Base-by-base conservation (phyloP, 2,797 vertebrate species). In the Danio tinwini region DNA sequence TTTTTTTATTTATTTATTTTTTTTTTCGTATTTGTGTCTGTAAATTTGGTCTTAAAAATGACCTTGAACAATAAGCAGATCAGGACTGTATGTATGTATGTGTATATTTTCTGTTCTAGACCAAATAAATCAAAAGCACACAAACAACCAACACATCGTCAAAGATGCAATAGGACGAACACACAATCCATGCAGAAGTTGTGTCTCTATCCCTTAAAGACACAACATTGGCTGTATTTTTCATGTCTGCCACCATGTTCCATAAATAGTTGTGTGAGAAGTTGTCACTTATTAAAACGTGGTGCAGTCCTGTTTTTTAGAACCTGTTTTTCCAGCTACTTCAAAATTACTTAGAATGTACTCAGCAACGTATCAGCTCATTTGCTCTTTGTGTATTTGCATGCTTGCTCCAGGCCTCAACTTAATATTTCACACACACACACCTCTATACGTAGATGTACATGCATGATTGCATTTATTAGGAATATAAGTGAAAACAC, bases 281-380 rank as follows among this genome's bases (percentile, higher is more conserved):
- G 6, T 55, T 37, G 5, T 7, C 67, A 37, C 29, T 29, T 29
- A 29, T 37, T 39, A 13, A 42, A 71, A 17, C 63, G 45, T 9
- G 4, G 3, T 21, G 8, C 16, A 39, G 14, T 39, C 4, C 12
- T 53, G 62, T 45, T 76, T 50, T 37, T 1, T 29, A 10, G 7
- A 77, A 77, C 63, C 42, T 13, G 75, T 77, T 68, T 44, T 13
- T 7, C 63, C 40, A 47, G 52, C 14, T 47, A 29, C 52, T 58
- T 29, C 2, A 52, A 11, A 45, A 72, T 16, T 3, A 9, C 5
- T 72, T 29, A 21, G 12, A 53, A 19, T 52, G 12, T 39, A 39
- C 67, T n/a, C 16, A 39, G 67, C 14, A 69, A 69, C 0, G 0
- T 17, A 40, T 52, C 16, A 6, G 16, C 39, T 40, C 45, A 10